Evolutionary conservation across 1,140 invertebrate genomes (phyloP), one percentile per base, ranked within the genome.

Genomic region (Paracyclopina nana): DNA sequence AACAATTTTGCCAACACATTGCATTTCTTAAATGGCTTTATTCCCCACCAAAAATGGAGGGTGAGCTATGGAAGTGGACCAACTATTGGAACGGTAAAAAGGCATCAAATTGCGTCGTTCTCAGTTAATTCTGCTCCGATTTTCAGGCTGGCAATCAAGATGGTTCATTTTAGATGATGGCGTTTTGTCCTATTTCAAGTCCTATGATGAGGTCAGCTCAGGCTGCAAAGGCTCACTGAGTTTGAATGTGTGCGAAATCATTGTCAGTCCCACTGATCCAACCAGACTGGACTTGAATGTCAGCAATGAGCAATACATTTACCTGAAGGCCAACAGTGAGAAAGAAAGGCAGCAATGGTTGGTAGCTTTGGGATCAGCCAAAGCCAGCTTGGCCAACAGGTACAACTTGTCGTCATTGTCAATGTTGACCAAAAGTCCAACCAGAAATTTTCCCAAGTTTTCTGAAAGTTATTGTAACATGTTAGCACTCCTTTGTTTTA

Each of bases 151-250:
- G 81, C 80, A 84, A 64, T 80, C 79, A 18, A 70, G 81, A 60
- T 84, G 79, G 79, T 84, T 84, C 70, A 70, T 83, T 40, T 66
- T 83, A 56, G 78, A 82, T 57, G 75, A 82, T 68, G 40, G 29
- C n/a, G 80, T 81, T 43, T 61, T 83, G 57, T 79, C 79, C 1
- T 84, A 84, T 62, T 84, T 82, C 61, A 79, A 80, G 62, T 81
- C 79, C 4, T 73, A 80, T 60, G 79, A 82, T 55, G 80, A 82
- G 68, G 79, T 81, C 2, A 76, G 72, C 60, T 78, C 80, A 67
- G 80, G 80, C 4, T 82, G 79, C 62, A 83, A 82, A 68, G 80
- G 81, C 11, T 82, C 79, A 29, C 72, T 83, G 46, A 82, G 80
- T 67, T 74, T 85, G 56, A 72, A 77, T 50, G 80, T 79, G 22